A percentile compares a stretch with the other conserved stretches of the same genome.
Evolutionary conservation across 2,113 vertebrate species (phyloP).

Genomic region (Mesoclemmys tuberculata): DNA sequence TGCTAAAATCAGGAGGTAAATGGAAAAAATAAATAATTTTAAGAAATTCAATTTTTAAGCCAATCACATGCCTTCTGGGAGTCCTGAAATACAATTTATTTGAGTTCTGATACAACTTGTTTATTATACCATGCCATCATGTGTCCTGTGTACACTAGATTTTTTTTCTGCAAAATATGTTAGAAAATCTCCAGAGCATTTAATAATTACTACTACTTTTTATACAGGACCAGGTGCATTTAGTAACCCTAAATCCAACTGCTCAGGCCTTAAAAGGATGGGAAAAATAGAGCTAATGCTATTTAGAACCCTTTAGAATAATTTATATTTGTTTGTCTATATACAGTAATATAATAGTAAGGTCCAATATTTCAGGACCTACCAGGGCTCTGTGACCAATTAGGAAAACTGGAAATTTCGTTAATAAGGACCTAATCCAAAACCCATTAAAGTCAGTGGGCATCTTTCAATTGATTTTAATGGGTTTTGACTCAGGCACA

Average conservation of each 20-base stretch:
- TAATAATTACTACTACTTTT: background rate
- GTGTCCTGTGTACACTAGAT: background rate
- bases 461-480: background rate
- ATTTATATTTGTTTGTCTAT: background rate
- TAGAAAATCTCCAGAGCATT: background rate
- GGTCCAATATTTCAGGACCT: background rate
- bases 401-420: background rate
- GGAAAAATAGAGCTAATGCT: background rate
- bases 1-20: background rate
- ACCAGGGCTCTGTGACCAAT: background rate
- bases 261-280: background rate
- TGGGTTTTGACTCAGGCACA: background rate
- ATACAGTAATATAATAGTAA: fast-evolving
- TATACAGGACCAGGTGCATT: background rate
- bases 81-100: background rate
- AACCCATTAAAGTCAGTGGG: background rate
- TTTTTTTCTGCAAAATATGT: slow-evolving; percentile 1
- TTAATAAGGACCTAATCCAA: background rate
- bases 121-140: background rate
- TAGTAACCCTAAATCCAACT: background rate
- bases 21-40: background rate
- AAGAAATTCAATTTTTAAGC: background rate
- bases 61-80: background rate
- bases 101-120: background rate
- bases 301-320: background rate